A percentile compares a stretch with the other conserved stretches of the same genome.
These are phyloP conservation scores for Cyprinella venusta DNA, from an alignment of 2,797 vertebrate species.

Conservation along the genomic window DNA sequence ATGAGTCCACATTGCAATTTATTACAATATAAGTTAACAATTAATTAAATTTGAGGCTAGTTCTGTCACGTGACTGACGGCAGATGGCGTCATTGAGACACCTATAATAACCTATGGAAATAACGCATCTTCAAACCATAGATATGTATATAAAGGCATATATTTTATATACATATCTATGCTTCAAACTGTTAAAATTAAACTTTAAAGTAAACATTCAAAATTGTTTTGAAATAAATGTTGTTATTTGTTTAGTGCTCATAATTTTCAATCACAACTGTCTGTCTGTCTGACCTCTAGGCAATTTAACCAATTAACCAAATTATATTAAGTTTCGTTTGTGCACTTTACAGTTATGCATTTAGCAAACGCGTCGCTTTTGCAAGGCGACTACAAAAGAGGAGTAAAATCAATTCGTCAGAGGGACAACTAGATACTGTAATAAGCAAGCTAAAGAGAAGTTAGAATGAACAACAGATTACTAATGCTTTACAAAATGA, in stretches of 20 bases:
- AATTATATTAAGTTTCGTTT: not conserved
- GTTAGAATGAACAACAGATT: not conserved
- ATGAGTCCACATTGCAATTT: too few relatives aligned
- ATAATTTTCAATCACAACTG: not conserved
- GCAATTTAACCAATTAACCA: not conserved
- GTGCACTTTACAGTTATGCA: not conserved
- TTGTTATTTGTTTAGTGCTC: not conserved
- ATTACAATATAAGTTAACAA: too few relatives aligned
- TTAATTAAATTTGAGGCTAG: too few relatives aligned
- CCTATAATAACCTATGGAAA: not conserved
- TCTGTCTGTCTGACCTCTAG: not conserved
- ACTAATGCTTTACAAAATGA: too few relatives aligned
- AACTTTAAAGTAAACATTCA: too few relatives aligned
- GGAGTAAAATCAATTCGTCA: not conserved
- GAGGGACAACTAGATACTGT: not conserved
- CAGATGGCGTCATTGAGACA: constrained; percentile 70
- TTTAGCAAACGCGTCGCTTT: not conserved
- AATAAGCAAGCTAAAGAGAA: not conserved
- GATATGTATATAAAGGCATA: too few relatives aligned
- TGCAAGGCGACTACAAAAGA: not conserved
- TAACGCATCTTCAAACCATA: not conserved
- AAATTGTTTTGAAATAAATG: not conserved
- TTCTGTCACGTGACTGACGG: constrained; percentile 57
- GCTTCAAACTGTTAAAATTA: not conserved
- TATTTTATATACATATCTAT: too few relatives aligned